Evolutionary conservation across 2,797 vertebrate species (phyloP).

Genomic region (Pogonophryne albipinna): DNA sequence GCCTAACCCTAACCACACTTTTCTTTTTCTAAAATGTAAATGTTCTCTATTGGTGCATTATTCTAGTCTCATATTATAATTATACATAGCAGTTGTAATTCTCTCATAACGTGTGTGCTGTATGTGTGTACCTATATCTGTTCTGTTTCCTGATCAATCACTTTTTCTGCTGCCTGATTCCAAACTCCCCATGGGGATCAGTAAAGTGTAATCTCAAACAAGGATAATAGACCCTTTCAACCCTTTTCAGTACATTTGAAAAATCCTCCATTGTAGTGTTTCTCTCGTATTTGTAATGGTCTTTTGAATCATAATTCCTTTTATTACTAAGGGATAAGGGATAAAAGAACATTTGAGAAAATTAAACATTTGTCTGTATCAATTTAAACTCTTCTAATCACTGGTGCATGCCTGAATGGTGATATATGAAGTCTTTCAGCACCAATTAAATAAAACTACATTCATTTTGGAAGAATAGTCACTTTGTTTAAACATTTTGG

Average conservation of each 20-base stretch:
- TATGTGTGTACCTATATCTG: neutral
- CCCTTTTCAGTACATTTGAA: slow-evolving; percentile 13
- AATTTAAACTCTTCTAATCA: slow-evolving; percentile 22
- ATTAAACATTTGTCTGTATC: slow-evolving; percentile 14
- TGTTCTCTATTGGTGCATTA: neutral
- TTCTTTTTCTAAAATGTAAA: neutral
- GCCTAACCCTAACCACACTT: neutral
- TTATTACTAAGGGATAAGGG: neutral
- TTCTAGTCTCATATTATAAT: neutral
- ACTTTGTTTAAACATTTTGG: neutral
- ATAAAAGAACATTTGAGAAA: slow-evolving; percentile 3
- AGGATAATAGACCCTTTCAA: slow-evolving; percentile 4
- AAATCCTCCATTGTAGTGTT: neutral
- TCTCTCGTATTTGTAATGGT: neutral
- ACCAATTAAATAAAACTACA: slow-evolving; percentile 3
- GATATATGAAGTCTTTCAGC: slow-evolving; percentile 9
- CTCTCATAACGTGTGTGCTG: neutral
- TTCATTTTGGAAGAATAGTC: neutral
- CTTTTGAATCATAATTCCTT: slow-evolving; percentile 16
- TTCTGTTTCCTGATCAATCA: slow-evolving; percentile 10
- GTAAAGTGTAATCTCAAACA: slow-evolving; percentile 15
- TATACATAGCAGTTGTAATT: no score
- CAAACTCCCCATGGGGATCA: slow-evolving; percentile 5
- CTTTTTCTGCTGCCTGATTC: slow-evolving; percentile 4
- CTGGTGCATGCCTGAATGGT: neutral